These are phyloP conservation scores for Rutpela maculata DNA, from an alignment of 2,888 invertebrate species.

Conservation along the genomic window DNA sequence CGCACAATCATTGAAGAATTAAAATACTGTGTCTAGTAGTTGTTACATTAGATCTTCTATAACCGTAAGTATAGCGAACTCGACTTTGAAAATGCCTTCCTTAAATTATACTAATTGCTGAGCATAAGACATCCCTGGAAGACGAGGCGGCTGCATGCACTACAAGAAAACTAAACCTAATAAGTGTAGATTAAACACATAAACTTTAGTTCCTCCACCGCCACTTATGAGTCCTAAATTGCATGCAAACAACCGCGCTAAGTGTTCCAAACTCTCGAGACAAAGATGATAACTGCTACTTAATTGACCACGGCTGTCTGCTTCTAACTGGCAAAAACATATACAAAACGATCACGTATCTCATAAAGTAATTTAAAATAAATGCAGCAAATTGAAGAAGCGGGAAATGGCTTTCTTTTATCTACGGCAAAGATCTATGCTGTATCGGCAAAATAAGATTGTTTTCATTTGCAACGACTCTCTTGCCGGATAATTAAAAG, in stretches of 20 bases:
- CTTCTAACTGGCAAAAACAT: slow-evolving; percentile 32
- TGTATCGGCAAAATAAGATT: slow-evolving; percentile 30
- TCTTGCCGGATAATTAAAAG: slow-evolving; percentile 38
- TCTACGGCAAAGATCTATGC: slow-evolving; percentile 48
- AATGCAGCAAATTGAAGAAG: slow-evolving; percentile 57
- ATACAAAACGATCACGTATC: slow-evolving; percentile 48
- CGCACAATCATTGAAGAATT: too few relatives aligned
- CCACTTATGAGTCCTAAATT: slow-evolving; percentile 7
- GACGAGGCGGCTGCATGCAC: background rate
- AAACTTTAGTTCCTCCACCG: slow-evolving; percentile 2
- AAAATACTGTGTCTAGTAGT: too few relatives aligned
- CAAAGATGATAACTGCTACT: slow-evolving; percentile 30
- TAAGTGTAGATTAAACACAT: slow-evolving; percentile 6
- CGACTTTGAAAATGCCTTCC: too few relatives aligned
- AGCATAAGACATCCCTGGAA: background rate
- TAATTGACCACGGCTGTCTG: slow-evolving; percentile 36
- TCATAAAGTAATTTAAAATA: slow-evolving; percentile 53
- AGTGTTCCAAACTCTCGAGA: slow-evolving; percentile 11
- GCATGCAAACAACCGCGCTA: slow-evolving; percentile 3
- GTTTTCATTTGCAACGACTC: slow-evolving; percentile 40
- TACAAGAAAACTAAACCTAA: background rate
- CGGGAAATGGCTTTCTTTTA: slow-evolving; percentile 55
- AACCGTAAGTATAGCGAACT: too few relatives aligned
- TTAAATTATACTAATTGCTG: background rate
- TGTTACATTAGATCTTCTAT: too few relatives aligned